Evolutionary conservation across 2,888 invertebrate species (phyloP).

Genomic region (Brachycybe producta): DNA sequence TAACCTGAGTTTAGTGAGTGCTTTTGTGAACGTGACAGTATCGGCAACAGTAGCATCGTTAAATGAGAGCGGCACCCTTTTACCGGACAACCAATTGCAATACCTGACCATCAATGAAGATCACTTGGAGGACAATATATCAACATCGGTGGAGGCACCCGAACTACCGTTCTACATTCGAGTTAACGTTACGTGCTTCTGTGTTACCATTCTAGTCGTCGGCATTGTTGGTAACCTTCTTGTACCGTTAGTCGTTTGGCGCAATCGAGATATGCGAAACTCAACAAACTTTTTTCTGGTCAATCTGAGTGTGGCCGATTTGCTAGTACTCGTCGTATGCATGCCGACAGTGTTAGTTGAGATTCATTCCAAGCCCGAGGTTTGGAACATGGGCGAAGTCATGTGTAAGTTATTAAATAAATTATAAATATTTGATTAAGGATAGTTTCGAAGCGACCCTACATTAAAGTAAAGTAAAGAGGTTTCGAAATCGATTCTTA

Average conservation of each 20-base stretch:
- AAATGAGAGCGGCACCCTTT: too few species aligned
- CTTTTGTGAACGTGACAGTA: too few species aligned
- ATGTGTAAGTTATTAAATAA: slow-evolving; percentile 98
- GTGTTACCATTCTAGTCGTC: slow-evolving; percentile 72
- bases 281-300: slow-evolving; percentile 90
- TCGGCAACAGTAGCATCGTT: too few species aligned
- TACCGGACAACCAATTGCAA: too few species aligned
- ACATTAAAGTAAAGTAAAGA: too few species aligned
- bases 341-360: slow-evolving; percentile 90
- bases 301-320: slow-evolving; percentile 82
- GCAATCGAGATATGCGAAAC: slow-evolving; percentile 85
- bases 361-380: slow-evolving; percentile 77
- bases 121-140: neutral
- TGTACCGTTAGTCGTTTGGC: slow-evolving; percentile 83
- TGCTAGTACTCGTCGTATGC: slow-evolving; percentile 79
- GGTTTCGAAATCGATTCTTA: too few species aligned
- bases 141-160: slow-evolving; percentile 22
- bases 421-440: too few species aligned
- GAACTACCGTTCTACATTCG: slow-evolving; percentile 70
- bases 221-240: slow-evolving; percentile 85
- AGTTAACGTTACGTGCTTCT: slow-evolving; percentile 74
- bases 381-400: slow-evolving; percentile 81
- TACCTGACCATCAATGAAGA: too few species aligned
- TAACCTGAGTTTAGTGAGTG: too few species aligned
- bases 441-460: too few species aligned